A percentile compares a stretch with the other conserved stretches of the same genome.
These are phyloP conservation scores for Rhagophthalmus giganteus DNA, from an alignment of 2,888 invertebrate genomes.

Conservation along the genomic window DNA sequence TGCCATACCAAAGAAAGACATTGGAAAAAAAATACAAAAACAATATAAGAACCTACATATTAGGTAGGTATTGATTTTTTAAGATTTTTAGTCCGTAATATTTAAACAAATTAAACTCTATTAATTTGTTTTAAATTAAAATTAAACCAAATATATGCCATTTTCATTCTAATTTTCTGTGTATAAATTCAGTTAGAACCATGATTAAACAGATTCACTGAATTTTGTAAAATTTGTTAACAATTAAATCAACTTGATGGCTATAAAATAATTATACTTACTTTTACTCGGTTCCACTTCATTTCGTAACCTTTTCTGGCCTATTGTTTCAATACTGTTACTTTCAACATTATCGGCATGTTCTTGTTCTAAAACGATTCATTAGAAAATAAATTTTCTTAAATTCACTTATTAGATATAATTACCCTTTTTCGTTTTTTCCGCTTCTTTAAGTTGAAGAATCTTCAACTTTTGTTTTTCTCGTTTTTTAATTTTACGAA, in stretches of 20 bases:
- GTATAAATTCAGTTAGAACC: too few relatives aligned
- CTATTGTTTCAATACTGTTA: background rate
- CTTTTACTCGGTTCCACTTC: background rate
- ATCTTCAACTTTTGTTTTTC: constrained; percentile 71
- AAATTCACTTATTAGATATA: background rate
- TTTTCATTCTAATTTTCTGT: too few relatives aligned
- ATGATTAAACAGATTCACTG: too few relatives aligned
- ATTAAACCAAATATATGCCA: too few relatives aligned
- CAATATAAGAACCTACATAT: too few relatives aligned
- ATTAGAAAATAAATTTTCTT: too few relatives aligned
- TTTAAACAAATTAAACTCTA: too few relatives aligned
- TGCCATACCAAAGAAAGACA: too few relatives aligned
- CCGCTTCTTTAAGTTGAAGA: constrained; percentile 60
- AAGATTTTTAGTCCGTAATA: too few relatives aligned
- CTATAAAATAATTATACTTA: background rate
- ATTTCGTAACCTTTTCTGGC: background rate
- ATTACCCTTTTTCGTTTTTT: constrained; percentile 45
- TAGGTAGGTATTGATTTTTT: too few relatives aligned
- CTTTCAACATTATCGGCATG: background rate
- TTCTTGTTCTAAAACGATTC: background rate
- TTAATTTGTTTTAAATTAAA: too few relatives aligned
- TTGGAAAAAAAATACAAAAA: too few relatives aligned
- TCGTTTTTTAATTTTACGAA: constrained; percentile 77
- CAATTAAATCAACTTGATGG: background rate
- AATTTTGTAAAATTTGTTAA: background rate